phyloP scores from a whole-genome alignment of 2,113 vertebrate genomes.

The Hippocampus zosterae region DNA sequence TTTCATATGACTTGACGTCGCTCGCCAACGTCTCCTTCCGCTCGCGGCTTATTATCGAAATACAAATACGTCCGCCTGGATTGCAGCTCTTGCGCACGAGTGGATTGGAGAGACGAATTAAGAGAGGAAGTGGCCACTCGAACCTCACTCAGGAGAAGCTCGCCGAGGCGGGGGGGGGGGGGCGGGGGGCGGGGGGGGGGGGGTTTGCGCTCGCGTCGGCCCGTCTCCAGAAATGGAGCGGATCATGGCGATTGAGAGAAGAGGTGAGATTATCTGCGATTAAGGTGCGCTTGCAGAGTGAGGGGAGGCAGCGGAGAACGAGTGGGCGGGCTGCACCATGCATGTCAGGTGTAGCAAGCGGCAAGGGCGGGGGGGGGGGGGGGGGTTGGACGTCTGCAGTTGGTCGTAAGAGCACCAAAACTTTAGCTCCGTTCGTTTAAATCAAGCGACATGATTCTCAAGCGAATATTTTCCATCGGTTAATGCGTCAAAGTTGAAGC shows the following conservation, averaged over 20 bases:
- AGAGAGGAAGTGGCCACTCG: constrained; percentile 28
- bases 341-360: not conserved
- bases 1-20: constrained; percentile 43
- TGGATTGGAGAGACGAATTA: not conserved
- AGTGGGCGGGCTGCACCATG: not conserved
- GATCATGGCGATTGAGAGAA: constrained; percentile 50
- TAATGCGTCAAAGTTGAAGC: not conserved
- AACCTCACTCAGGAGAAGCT: constrained; percentile 40
- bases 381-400: no score
- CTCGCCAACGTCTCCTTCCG: not conserved
- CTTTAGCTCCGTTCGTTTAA: not conserved
- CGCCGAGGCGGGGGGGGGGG: constrained; percentile 8
- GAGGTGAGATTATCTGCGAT: constrained; percentile 49
- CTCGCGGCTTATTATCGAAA: constrained; percentile 34
- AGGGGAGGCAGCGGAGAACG: constrained; percentile 10
- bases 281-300: constrained; percentile 36
- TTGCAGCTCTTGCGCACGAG: not conserved
- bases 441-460: no score
- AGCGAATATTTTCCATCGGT: not conserved
- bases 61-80: constrained; percentile 25
- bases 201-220: constrained; percentile 3
- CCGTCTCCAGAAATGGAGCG: constrained; percentile 25
- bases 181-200: no score
- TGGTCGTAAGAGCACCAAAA: not conserved
- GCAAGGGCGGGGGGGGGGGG: no score